phyloP scores from a whole-genome alignment of 2,113 vertebrate species.

The Daubentonia madagascariensis region DNA sequence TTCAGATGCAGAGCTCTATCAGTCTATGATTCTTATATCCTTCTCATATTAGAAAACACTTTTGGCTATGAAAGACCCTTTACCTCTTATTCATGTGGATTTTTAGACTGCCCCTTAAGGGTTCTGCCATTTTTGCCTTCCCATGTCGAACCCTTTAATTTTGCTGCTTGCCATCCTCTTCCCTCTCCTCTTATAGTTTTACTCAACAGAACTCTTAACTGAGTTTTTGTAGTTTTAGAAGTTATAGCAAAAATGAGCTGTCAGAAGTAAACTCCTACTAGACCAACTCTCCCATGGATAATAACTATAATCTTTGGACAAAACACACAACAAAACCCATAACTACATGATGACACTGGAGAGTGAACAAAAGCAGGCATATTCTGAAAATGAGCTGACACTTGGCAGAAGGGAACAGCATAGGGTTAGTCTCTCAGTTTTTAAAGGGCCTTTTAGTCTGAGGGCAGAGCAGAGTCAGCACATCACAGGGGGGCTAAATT shows the following conservation, averaged over 20 bases:
- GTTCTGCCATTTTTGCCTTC: constrained; percentile 30
- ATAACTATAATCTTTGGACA: constrained; percentile 1
- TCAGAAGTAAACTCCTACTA: background rate
- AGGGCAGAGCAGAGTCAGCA: constrained; percentile 19
- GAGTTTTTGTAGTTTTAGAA: constrained; percentile 37
- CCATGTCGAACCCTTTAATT: background rate
- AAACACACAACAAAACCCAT: background rate
- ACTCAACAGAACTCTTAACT: constrained; percentile 22
- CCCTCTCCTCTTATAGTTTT: background rate
- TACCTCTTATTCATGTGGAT: background rate
- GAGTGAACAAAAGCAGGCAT: background rate
- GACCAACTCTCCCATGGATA: background rate
- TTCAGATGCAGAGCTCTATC: background rate
- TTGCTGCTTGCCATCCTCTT: background rate
- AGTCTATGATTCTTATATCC: background rate
- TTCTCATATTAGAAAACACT: background rate
- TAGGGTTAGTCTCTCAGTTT: background rate
- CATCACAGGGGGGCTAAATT: background rate
- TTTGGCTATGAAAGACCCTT: background rate
- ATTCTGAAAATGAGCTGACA: constrained; percentile 38
- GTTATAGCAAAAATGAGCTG: constrained; percentile 16
- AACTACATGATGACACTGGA: constrained; percentile 4
- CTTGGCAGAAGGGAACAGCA: background rate
- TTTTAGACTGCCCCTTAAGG: constrained; percentile 30
- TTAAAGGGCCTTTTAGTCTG: constrained; percentile 2